phyloP scores from a whole-genome alignment of 2,797 vertebrate genomes.

The Neomorphus geoffroyi region DNA sequence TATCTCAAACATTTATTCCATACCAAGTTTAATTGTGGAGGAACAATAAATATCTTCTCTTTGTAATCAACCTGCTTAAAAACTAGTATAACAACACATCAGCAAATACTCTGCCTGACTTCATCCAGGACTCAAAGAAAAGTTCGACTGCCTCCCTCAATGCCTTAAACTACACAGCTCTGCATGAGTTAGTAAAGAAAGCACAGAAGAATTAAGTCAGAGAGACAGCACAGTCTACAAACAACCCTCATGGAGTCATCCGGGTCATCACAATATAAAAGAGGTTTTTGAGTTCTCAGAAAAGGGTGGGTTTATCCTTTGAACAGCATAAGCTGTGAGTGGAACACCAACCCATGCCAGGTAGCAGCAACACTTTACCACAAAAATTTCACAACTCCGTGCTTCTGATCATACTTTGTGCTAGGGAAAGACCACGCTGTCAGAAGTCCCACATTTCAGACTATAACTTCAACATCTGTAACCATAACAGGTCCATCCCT shows the following conservation, averaged over 20 bases:
- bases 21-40: neutral
- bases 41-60: neutral
- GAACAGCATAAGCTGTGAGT: fast-evolving
- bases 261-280: neutral
- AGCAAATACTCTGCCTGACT: neutral
- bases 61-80: neutral
- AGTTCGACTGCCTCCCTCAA: neutral
- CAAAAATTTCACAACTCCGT: neutral
- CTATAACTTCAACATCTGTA: neutral
- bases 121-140: neutral
- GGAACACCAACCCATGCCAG: neutral
- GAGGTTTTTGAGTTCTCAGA: neutral
- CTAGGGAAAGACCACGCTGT: neutral
- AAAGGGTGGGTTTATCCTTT: neutral
- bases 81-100: neutral
- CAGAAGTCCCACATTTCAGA: neutral
- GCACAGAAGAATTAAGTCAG: neutral
- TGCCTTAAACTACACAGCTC: neutral
- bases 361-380: neutral
- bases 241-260: neutral
- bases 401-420: neutral
- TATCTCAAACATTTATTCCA: neutral
- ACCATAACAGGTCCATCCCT: neutral
- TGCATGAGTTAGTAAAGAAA: neutral
- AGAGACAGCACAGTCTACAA: neutral